These are phyloP conservation scores for Sinhomidia bicolor DNA, from an alignment of 2,888 invertebrate species.

Conservation along the genomic window DNA sequence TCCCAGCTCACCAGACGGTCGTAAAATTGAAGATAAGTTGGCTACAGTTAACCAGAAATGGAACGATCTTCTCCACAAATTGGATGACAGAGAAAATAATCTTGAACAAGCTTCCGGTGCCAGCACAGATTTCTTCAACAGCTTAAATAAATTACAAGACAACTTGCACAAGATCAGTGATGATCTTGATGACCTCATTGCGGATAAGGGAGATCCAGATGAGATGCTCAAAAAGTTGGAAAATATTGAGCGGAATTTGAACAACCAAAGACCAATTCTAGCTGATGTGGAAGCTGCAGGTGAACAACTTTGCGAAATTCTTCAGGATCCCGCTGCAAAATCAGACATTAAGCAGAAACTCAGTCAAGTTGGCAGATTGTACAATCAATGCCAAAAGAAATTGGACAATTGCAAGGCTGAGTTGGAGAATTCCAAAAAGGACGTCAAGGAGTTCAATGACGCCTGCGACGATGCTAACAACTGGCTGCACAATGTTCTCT, in stretches of 20 bases:
- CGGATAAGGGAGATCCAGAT: slow-evolving; percentile 90
- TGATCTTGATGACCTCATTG: slow-evolving; percentile 90
- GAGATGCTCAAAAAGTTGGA: slow-evolving; percentile 94
- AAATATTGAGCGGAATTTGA: slow-evolving; percentile 92
- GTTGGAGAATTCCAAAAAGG: slow-evolving; percentile 91
- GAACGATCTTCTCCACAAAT: slow-evolving; percentile 89
- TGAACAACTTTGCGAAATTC: slow-evolving; percentile 91
- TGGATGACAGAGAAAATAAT: slow-evolving; percentile 94
- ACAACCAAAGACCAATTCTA: slow-evolving; percentile 92
- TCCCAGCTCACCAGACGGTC: slow-evolving; percentile 85
- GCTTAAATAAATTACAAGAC: slow-evolving; percentile 90
- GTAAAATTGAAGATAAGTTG: slow-evolving; percentile 88
- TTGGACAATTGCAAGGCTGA: slow-evolving; percentile 94
- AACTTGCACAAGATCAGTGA: slow-evolving; percentile 94
- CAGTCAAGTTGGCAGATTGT: slow-evolving; percentile 92
- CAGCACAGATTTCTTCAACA: slow-evolving; percentile 95
- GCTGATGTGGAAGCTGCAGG: slow-evolving; percentile 95
- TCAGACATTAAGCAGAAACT: slow-evolving; percentile 95
- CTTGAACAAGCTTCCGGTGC: slow-evolving; percentile 96
- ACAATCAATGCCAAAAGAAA: slow-evolving; percentile 94
- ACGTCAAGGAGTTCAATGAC: slow-evolving; percentile 94
- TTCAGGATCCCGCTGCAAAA: slow-evolving; percentile 94
- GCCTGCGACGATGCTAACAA: slow-evolving; percentile 93
- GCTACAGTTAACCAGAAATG: slow-evolving; percentile 85
- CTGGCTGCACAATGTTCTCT: slow-evolving; percentile 92